A percentile compares a stretch with the other conserved stretches of the same genome.
Conservation (phyloP, 2,888 invertebrate genomes). For the Druceiella hillmani region DNA sequence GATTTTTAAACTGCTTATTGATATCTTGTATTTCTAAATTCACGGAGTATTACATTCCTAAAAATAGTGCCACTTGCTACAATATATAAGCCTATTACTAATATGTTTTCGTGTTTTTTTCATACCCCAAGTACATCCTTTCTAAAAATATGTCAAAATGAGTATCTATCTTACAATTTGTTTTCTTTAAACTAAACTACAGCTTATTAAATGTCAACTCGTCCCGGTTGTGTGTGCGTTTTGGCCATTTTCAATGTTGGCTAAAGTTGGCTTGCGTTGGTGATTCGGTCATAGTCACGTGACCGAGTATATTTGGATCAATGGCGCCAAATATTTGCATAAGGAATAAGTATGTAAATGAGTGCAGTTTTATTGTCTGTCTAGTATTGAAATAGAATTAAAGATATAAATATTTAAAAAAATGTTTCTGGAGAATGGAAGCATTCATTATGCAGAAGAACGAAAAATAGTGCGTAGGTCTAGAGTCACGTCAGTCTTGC, state of each 20-base stretch:
- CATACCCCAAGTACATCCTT: no score
- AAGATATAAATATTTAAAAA: background rate
- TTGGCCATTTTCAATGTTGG: slow-evolving; percentile 51
- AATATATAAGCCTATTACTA: no score
- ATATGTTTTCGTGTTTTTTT: slow-evolving; percentile 43
- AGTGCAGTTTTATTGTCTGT: slow-evolving; percentile 26
- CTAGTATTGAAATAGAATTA: background rate
- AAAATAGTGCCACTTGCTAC: slow-evolving; percentile 41
- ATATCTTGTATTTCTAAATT: slow-evolving; percentile 46
- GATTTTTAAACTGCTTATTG: slow-evolving; percentile 43
- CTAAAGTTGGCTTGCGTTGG: slow-evolving; percentile 51
- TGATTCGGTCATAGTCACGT: slow-evolving; percentile 54
- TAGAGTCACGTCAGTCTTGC: slow-evolving; percentile 49
- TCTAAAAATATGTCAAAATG: no score
- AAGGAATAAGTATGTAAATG: slow-evolving; percentile 49
- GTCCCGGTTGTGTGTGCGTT: no score
- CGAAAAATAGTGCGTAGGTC: slow-evolving; percentile 43
- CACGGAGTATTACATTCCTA: slow-evolving; percentile 41
- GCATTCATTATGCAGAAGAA: no score
- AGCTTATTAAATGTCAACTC: no score
- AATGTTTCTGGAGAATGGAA: no score
- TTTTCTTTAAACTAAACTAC: no score
- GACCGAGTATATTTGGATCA: slow-evolving; percentile 50
- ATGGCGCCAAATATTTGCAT: slow-evolving; percentile 53
- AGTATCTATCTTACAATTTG: no score